Evolutionary conservation across 2,888 invertebrate species (phyloP), one percentile per base, ranked within the genome.

Genomic region (Carpatolechia fugitivella): DNA sequence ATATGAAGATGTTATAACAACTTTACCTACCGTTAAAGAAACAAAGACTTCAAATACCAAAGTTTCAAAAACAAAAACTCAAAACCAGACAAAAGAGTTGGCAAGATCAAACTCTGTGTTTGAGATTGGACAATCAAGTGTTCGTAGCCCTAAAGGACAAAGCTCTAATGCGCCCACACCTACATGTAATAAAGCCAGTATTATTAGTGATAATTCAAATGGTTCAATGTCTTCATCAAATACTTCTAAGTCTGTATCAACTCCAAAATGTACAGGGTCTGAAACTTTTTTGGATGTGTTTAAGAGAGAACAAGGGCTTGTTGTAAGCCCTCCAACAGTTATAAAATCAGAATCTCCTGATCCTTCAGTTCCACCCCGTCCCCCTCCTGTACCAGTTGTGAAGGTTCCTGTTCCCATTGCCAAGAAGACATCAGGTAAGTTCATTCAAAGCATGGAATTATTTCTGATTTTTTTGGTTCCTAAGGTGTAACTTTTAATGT

Each of bases 221-320:
- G 14, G 35, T 35, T n/a, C 35, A 35, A 35, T 18, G 10, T 16
- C 33, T 30, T 41, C 41, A 38, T 10, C 59, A 33, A 52, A 29
- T 50, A 54, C 68, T 72, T 65, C 59, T 6, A 81, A 78, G 61
- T 53, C 68, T 29, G 54, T 61, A n/a, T 59, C 67, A 20, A 58
- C 68, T 31, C 62, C 64, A 38, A 82, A 80, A 58, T 69, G 65
- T 40, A 59, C 70, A 48, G 44, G 68, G 1, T 57, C 75, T 7
- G 86, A 87, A 67, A 89, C 88, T 7, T 90, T 88, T 73, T 69
- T 90, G 60, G 90, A 90, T 84, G 90, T 90, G 40, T 90, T 88
- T 61, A 89, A 89, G 60, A 79, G 89, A 68, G 90, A 89, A 62
- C 89, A 89, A 64, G 85, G 86, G 29, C 65, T 82, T 53, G 71